Evolutionary conservation across 1,140 invertebrate genomes (phyloP).

Genomic region (Saccostrea glomerata): DNA sequence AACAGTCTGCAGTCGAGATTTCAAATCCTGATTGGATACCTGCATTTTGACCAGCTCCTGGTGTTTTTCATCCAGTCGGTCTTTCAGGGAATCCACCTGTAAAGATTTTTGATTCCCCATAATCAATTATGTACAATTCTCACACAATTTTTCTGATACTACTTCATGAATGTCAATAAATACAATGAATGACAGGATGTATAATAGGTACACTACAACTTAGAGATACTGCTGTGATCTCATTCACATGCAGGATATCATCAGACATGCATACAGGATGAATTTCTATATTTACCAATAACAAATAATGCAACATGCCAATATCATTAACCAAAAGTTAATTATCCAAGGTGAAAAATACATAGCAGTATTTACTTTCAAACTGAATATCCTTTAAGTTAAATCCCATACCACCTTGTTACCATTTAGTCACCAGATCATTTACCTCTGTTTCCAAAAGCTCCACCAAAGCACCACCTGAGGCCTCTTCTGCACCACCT

Average conservation of each 20-base stretch:
- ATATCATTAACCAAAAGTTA: not conserved
- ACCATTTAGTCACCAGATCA: not conserved
- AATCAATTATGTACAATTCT: not conserved
- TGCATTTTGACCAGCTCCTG: slow-evolving; percentile 76
- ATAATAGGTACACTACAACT: not conserved
- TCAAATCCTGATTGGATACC: slow-evolving; percentile 81
- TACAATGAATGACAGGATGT: not conserved
- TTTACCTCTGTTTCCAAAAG: slow-evolving; percentile 80
- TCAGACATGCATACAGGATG: not conserved
- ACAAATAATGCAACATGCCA: not conserved
- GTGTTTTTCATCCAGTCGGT: slow-evolving; percentile 82
- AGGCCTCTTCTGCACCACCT: not conserved
- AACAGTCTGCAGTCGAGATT: slow-evolving; percentile 78
- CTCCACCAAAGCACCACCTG: slow-evolving; percentile 79
- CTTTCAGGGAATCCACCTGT: slow-evolving; percentile 81
- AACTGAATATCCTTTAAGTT: not conserved
- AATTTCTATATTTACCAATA: not conserved
- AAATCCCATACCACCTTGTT: not conserved
- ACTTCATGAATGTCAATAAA: not conserved
- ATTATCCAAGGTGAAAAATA: not conserved
- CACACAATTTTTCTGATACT: not conserved
- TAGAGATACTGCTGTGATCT: not conserved
- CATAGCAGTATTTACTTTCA: not conserved
- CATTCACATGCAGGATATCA: not conserved
- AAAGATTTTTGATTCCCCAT: slow-evolving; percentile 11